phyloP scores from a whole-genome alignment of 2,888 invertebrate genomes.

The Caenorhabditis wallacei region DNA sequence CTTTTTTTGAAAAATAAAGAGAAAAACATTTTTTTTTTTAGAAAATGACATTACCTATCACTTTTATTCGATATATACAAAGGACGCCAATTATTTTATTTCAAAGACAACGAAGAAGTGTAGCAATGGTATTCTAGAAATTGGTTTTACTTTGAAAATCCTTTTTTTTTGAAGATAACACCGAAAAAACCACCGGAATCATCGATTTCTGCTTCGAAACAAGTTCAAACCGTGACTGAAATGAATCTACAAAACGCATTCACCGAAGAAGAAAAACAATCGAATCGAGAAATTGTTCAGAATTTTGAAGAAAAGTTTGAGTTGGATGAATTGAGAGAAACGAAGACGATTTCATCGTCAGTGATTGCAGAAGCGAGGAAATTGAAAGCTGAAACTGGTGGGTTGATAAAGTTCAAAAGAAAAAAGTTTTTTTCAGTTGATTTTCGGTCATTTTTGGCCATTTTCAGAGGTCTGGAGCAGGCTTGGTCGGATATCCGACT shows the following conservation, averaged over 20 bases:
- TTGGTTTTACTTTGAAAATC: background rate
- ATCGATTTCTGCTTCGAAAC: background rate
- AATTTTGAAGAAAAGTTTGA: constrained; percentile 30
- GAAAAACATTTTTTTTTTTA: background rate
- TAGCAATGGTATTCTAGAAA: background rate
- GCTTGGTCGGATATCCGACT: no score
- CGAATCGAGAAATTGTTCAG: constrained; percentile 36
- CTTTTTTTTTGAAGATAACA: constrained; percentile 2
- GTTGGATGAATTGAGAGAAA: background rate
- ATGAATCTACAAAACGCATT: constrained; percentile 26
- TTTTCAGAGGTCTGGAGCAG: no score
- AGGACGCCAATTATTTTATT: background rate
- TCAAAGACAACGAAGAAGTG: background rate
- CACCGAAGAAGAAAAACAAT: constrained; percentile 38
- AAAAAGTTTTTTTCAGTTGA: no score
- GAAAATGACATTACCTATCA: constrained; percentile 15
- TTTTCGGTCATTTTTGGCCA: no score
- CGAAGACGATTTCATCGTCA: background rate
- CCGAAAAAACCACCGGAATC: constrained; percentile 34
- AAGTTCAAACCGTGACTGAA: constrained; percentile 36
- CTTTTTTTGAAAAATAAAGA: background rate
- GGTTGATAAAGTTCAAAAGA: no score
- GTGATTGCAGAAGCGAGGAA: constrained; percentile 31
- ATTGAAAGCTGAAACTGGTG: constrained; percentile 54
- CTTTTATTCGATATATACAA: constrained; percentile 7